Evolutionary conservation across 2,888 invertebrate species (phyloP), one percentile per base, ranked within the genome.

Genomic region (Yponomeuta sedellus): DNA sequence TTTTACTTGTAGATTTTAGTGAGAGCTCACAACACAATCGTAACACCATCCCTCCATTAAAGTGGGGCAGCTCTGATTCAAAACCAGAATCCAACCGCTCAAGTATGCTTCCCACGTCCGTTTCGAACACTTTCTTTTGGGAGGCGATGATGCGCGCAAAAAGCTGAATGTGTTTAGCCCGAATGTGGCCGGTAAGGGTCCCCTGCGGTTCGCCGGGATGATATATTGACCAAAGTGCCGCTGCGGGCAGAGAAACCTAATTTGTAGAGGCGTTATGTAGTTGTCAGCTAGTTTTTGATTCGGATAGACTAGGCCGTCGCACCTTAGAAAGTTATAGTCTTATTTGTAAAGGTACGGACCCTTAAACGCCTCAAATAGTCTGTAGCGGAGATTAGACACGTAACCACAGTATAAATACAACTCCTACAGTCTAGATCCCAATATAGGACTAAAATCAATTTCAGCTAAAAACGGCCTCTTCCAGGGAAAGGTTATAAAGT

Each of bases 121-220:
- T 16, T 16, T 16, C 44, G 44, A 16, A 52, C 44, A 52, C 16
- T 52, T 52, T 52, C 44, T 52, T 52, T 52, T 52, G 16, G 16
- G 44, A 52, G 16, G 44, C 44, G 44, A 52, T 52, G 44, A 52
- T 52, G 44, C 44, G 44, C 44, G 44, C 44, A 52, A 52, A 52
- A 52, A 52, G 16, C 44, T 52, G 44, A 52, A 52, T 52, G 44
- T 52, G 44, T 52, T 52, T 52, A 52, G 16, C 16, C 44, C 44
- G 16, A 16, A 52, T 52, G 44, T 52, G 44, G 16, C 44, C 16
- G 12, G 44, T 16, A 16, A 25, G 16, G 44, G 44, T 52, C 44
- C 44, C 44, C 44, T 52, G 44, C 44, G 44, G 44, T 12, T 16
- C 16, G 10, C 16, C 4, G 12, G 44, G 44, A 52, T 52, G 44